Base-by-base conservation (phyloP, 2,113 vertebrate genomes). In the rabbit (Oryctolagus cuniculus) region DNA sequence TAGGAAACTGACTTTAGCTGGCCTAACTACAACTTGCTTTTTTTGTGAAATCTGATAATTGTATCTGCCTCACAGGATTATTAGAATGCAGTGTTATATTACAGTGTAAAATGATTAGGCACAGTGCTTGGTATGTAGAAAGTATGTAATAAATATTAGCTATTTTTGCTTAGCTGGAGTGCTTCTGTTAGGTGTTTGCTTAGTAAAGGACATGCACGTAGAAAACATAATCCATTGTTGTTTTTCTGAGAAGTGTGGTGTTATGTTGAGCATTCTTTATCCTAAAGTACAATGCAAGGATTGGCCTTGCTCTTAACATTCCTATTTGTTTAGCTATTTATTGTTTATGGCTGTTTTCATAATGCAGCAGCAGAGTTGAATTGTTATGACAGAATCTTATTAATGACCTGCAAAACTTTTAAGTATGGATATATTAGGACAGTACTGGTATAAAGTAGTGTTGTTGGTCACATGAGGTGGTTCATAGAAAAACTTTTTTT, bases 51-150 rank as follows among this genome's bases (percentile, higher is more conserved):
- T 51, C 53, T 51, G 31, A 34, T 81, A 93, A 29, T 82, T 95
- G 63, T 87, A 83, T 93, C 66, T 95, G n/a, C 64, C 22, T 95
- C 63, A 75, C 63, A 90, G 16, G 27, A 55, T 73, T 86, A n/a
- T 89, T 89, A 67, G 19, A 31, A 8, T 86, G 36, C 94, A 96
- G 24, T 96, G 53, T 77, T 4, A 1, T 86, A 44, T 80, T 91
- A 70, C 4, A 67, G 19, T 87, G 11, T 87, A 67, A 83, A n/a
- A 21, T 87, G 64, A 36, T 17, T 83, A 1, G 64, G 29, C 38
- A 53, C 38, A 58, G 16, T 86, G 29, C 9, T 92, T 93, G 75
- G 63, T 86, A n/a, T 15, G 16, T 85, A 77, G 36, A 90, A 86
- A 80, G 36, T 88, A 51, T 67, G 86, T 73, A 73, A 21, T 79